These are phyloP conservation scores for Tuberolachnus salignus DNA, from an alignment of 2,888 invertebrate genomes.

Conservation along the genomic window DNA sequence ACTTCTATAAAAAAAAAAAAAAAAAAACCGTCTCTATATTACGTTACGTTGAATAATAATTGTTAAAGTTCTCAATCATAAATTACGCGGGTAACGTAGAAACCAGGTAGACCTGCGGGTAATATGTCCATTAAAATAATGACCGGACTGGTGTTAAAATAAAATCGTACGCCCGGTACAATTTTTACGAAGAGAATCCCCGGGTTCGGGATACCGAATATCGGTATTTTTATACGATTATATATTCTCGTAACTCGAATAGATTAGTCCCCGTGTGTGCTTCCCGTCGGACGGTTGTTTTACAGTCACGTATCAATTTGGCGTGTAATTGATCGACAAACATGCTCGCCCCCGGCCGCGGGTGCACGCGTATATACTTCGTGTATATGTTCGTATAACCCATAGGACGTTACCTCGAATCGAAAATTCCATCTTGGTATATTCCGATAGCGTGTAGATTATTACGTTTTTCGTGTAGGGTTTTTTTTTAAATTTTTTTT, in stretches of 20 bases:
- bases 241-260: constrained; percentile 8
- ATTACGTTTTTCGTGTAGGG: too few relatives aligned
- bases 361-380: too few relatives aligned
- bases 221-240: neutral
- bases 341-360: constrained; percentile 5
- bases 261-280: too few relatives aligned
- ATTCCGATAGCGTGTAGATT: constrained; percentile 1
- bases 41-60: neutral
- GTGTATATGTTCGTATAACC: neutral
- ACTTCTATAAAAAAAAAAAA: too few relatives aligned
- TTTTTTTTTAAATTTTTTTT: too few relatives aligned
- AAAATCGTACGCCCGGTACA: neutral
- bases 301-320: constrained; percentile 35
- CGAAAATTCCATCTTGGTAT: constrained; percentile 4
- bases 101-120: neutral
- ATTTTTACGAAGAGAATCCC: neutral
- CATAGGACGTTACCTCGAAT: constrained; percentile 22
- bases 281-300: neutral
- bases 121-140: constrained; percentile 5
- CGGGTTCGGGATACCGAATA: neutral
- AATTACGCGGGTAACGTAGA: neutral
- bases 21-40: too few relatives aligned
- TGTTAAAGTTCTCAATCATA: neutral
- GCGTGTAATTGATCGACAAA: constrained; percentile 28
- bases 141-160: neutral